Evolutionary conservation across 92 coral and sea anemone genomes (phyloP).

Genomic region (Montipora capitata): DNA sequence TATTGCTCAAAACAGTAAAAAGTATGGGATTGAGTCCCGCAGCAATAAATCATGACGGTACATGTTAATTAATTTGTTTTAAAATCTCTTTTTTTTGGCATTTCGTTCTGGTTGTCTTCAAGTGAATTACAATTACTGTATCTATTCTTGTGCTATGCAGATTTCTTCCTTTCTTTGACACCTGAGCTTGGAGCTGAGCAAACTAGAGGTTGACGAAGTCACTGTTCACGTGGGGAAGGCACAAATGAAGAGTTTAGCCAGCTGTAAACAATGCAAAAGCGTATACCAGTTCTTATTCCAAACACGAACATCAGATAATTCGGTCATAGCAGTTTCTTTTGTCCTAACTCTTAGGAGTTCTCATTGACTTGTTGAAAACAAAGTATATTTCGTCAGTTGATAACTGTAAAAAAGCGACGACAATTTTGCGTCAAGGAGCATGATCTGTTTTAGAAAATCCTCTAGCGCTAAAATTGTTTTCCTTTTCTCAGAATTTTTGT

Average conservation of each 20-base stretch:
- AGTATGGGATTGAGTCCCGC: too few relatives aligned
- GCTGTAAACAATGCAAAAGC: conserved; percentile 1
- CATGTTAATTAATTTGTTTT: too few relatives aligned
- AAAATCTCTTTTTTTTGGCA: too few relatives aligned
- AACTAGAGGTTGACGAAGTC: background rate
- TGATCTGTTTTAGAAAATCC: background rate
- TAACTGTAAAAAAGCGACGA: background rate
- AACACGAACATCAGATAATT: conserved; percentile 3
- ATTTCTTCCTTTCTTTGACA: conserved; percentile 2
- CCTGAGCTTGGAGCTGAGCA: conserved; percentile 36
- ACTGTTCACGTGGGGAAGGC: background rate
- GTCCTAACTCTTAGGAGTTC: background rate
- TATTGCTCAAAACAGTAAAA: background rate
- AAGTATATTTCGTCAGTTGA: background rate
- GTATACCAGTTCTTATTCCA: background rate
- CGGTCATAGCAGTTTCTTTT: background rate
- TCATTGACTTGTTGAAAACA: too few relatives aligned
- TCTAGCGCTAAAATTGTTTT: background rate
- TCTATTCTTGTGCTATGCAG: background rate
- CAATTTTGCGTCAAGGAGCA: background rate
- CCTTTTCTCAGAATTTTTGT: background rate
- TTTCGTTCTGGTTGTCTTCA: too few relatives aligned
- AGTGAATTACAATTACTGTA: too few relatives aligned
- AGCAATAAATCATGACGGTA: too few relatives aligned
- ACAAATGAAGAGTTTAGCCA: conserved; percentile 8